Base-by-base conservation (phyloP, 2,888 invertebrate species). In the Nesidiocoris tenuis region DNA sequence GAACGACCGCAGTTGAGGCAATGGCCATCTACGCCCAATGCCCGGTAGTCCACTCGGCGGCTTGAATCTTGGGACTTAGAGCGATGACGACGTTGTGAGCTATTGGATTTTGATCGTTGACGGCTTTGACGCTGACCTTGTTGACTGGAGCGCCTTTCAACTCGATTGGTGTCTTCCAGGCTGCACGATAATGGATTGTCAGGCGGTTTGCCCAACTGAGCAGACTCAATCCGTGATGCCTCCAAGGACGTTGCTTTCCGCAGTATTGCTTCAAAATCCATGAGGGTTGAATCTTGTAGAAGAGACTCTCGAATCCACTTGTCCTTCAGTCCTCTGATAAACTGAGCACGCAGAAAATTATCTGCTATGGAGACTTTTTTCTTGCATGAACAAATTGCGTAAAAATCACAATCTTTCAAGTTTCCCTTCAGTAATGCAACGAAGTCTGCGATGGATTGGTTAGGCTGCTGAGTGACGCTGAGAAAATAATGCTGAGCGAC, bases 401-500 rank as follows among this genome's bases (percentile, higher is more conserved):
- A 74, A 21, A 74, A 74, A 64, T 72, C 59, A 55, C 57, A 65
- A 66, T 72, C 57, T 21, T 74, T 72, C 5, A 72, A 23, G 3
- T 72, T 72, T 16, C 63, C 63, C 18, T 72, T 72, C 7, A 76
- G 68, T 0, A 68, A 16, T 1, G 78, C 67, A 24, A 77, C 77
- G 57, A 77, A 75, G 39, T 66, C 77, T 22, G 77, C 17, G 16
- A 77, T 77, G 1, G 67, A 67, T 21, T 77, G 77, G n/a, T 66
- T 57, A 59, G 65, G 57, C 55, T 77, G 64, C 55, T 76, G 77
- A 56, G 57, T 67, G 59, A 75, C 67, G 55, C 56, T 63, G 21
- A 74, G 63, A 21, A 74, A 74, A 74, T 64, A 74, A 64, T 63
- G 74, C 54, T 74, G 75, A 17, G 77, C 64, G 63, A 77, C 77